Evolutionary conservation across 2,888 invertebrate genomes (phyloP).

Genomic region (Subacronicta megacephala): DNA sequence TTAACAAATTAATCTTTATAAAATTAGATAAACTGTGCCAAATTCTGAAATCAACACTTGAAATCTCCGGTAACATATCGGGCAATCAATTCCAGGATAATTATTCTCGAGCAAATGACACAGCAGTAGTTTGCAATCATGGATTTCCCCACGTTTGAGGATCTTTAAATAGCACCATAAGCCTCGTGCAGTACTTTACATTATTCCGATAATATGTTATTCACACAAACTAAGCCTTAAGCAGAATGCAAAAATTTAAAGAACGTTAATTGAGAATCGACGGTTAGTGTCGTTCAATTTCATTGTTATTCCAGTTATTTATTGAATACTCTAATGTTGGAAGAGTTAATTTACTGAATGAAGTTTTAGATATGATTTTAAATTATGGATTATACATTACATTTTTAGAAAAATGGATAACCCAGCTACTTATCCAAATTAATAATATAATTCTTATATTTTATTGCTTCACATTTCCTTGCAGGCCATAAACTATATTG

Average conservation of each 20-base stretch:
- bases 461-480: not conserved
- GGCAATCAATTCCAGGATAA: too few relatives aligned
- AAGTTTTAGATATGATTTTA: too few relatives aligned
- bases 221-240: conserved; percentile 24
- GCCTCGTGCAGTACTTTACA: not conserved
- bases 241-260: conserved; percentile 55
- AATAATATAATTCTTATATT: too few relatives aligned
- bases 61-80: not conserved
- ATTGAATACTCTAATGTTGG: conserved; percentile 12
- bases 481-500: not conserved
- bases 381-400: too few relatives aligned
- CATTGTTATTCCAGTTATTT: conserved; percentile 26
- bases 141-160: not conserved
- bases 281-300: conserved; percentile 13
- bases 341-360: not conserved
- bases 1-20: too few relatives aligned
- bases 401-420: too few relatives aligned
- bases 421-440: too few relatives aligned
- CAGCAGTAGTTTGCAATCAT: not conserved
- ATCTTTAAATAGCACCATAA: conserved; percentile 1
- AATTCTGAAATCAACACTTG: not conserved
- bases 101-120: not conserved
- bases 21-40: too few relatives aligned
- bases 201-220: not conserved
- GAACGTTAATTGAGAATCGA: conserved; percentile 54